Evolutionary conservation across 2,797 vertebrate species (phyloP), one percentile per base, ranked within the genome.

Genomic region (Muraenolepis orangiensis): DNA sequence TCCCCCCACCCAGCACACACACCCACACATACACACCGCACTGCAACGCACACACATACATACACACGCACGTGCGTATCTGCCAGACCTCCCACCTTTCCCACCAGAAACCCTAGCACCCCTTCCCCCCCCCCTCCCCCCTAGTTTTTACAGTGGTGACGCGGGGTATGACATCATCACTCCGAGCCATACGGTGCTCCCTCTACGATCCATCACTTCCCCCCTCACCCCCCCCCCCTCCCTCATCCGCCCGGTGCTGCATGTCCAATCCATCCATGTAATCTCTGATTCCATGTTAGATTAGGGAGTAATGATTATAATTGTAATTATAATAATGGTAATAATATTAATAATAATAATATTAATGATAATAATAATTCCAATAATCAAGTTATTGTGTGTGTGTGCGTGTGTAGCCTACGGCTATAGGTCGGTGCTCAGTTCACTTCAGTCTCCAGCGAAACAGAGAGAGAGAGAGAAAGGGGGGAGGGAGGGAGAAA

Each of bases 241-340:
- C 57, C 72, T 79, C 51, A 57, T 57, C 70, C 82, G 81, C 86
- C 85, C 80, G 91, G 89, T 92, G 90, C 91, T 92, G 91, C 91
- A 92, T 91, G 91, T 92, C 51, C 91, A 88, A 88, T 91, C 90
- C 89, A 87, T 92, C 91, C 84, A 85, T 92, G 89, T 92, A 91
- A 90, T 89, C 88, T 88, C 89, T 72, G 75, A 90, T 87, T 91
- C 86, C 89, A 91, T 91, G 90, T 92, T 92, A 91, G 91, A 89
- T 88, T 92, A 92, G 91, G 87, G 88, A 86, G 86, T 92, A 87
- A 90, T 85, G 84, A 89, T 51, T 66, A 66, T 71, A 51, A 66
- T 68, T 40, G 40, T 42, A 75, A 68, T 68, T 38, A 40, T 71
- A 66, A 66, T 66, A n/a, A n/a, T 57, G 8, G 29, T 92, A 87